phyloP scores from a whole-genome alignment of 2,113 vertebrate genomes.

The Rhinichthys klamathensis region DNA sequence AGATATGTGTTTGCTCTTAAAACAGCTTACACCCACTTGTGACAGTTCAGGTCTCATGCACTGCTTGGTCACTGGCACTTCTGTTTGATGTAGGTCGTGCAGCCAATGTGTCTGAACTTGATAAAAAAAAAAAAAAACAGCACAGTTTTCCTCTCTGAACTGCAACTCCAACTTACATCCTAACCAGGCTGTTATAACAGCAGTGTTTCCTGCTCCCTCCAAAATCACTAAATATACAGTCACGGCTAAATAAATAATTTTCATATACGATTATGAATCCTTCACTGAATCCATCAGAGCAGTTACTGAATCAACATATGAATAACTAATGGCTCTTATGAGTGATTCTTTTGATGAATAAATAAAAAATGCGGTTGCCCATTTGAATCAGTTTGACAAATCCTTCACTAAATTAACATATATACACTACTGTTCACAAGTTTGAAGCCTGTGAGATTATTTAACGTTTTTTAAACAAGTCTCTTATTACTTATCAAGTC shows the following conservation, averaged over 20 bases:
- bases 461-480: too few relatives aligned
- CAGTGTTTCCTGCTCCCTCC: not conserved
- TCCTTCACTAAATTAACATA: too few relatives aligned
- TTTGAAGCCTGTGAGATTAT: too few relatives aligned
- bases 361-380: not conserved
- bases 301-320: slow-evolving; percentile 7
- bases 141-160: not conserved
- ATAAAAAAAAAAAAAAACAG: not conserved
- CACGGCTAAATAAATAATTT: not conserved
- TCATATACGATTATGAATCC: not conserved
- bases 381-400: too few relatives aligned
- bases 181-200: not conserved
- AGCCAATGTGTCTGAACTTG: slow-evolving; percentile 16
- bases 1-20: slow-evolving; percentile 39
- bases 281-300: not conserved
- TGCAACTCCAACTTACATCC: not conserved
- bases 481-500: too few relatives aligned
- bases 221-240: not conserved
- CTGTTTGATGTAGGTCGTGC: slow-evolving; percentile 18
- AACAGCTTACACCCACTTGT: slow-evolving; percentile 37
- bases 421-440: too few relatives aligned
- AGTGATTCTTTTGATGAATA: not conserved
- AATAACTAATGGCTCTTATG: not conserved
- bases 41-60: slow-evolving; percentile 55
- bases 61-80: slow-evolving; percentile 46